Conservation (phyloP, 1,140 invertebrate species). For the Phthorimaea operculella region DNA sequence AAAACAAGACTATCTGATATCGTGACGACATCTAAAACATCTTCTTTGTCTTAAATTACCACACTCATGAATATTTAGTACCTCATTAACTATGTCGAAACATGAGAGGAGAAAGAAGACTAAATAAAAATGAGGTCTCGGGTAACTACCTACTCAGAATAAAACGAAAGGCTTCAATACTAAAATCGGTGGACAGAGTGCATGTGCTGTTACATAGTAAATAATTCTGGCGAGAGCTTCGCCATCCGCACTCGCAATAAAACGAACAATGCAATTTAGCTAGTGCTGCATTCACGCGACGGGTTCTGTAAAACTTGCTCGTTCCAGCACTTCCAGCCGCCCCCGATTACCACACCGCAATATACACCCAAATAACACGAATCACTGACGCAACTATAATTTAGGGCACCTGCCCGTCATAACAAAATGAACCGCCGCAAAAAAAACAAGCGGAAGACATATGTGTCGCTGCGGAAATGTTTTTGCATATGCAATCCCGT, state of each 20-base stretch:
- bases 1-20: no score
- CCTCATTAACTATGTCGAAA: no score
- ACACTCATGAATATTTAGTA: no score
- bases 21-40: no score
- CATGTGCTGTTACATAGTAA: conserved; percentile 59
- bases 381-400: conserved; percentile 16
- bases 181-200: conserved; percentile 47
- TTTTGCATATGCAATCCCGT: not conserved
- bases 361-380: conserved; percentile 22
- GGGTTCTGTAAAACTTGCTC: conserved; percentile 45
- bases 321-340: conserved; percentile 22
- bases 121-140: not conserved
- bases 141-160: conserved; percentile 11
- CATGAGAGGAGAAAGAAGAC: not conserved
- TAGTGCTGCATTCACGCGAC: conserved; percentile 49
- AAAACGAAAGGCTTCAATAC: conserved; percentile 41
- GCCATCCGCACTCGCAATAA: conserved; percentile 55
- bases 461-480: conserved; percentile 7
- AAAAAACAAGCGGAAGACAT: conserved; percentile 11
- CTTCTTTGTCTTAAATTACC: no score
- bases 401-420: conserved; percentile 12
- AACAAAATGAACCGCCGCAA: conserved; percentile 11
- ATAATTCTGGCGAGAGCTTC: conserved; percentile 53
- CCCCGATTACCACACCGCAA: conserved; percentile 21
- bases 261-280: conserved; percentile 63